These are phyloP conservation scores for Neosilurus hyrtlii DNA, from an alignment of 2,797 vertebrate species.

Conservation along the genomic window DNA sequence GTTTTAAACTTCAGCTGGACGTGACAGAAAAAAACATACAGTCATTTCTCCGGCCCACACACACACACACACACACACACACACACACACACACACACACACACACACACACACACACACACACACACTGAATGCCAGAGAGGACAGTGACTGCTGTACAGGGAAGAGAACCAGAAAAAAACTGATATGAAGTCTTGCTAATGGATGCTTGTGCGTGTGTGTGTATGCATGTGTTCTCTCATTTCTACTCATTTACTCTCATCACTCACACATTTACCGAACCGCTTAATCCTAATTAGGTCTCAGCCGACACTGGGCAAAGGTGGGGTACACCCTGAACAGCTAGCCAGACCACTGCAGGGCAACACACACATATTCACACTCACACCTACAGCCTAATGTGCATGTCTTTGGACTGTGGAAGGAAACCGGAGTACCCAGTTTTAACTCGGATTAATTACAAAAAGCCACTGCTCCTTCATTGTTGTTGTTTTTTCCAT, in stretches of 20 bases:
- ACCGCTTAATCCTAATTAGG: too few species aligned
- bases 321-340: too few species aligned
- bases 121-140: not conserved
- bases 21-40: conserved; percentile 55
- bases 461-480: not conserved
- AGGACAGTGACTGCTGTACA: not conserved
- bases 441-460: not conserved
- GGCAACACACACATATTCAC: too few species aligned
- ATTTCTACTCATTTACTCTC: not conserved
- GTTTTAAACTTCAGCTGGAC: conserved; percentile 90
- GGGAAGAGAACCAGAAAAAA: not conserved
- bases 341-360: too few species aligned
- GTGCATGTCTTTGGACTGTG: too few species aligned
- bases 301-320: too few species aligned
- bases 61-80: not conserved
- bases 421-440: too few species aligned
- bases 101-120: not conserved
- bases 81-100: conserved; percentile 11
- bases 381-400: too few species aligned
- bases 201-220: not conserved
- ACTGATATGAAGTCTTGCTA: not conserved
- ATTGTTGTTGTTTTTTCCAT: not conserved
- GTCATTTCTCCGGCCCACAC: conserved; percentile 47
- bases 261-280: too few species aligned
- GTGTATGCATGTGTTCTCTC: not conserved